Base-by-base conservation (phyloP, 2,888 invertebrate genomes). In the Halictus ligatus region DNA sequence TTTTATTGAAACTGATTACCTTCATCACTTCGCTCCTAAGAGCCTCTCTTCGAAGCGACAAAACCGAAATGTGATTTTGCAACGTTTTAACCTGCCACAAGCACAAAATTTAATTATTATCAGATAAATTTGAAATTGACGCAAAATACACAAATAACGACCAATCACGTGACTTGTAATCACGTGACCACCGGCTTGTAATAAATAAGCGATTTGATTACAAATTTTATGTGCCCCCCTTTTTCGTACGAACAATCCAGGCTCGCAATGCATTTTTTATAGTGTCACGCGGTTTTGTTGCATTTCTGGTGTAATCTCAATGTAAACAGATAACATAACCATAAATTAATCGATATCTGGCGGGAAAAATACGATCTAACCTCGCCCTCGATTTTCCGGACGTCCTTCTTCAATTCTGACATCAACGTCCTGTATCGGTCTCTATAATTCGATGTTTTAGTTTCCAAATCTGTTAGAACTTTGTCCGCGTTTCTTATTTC, bases 331-430 rank as follows among this genome's bases (percentile, higher is more conserved):
- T 21, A 40, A 69, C 13, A 67, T 54, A 64, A 60, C 13, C 29
- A 18, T 48, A 25, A 80, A 46, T 54, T 69, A 25, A 4, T 72
- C 54, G 18, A 15, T n/a, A 18, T 46, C n/a, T 29, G 5, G n/a
- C 46, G n/a, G 40, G 13, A 35, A 35, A 10, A 18, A 67, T 60
- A 60, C 50, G 10, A 21, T 81, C 89, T 82, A 87, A 94, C 94
- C 91, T 94, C 92, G 46, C 88, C 80, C 80, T 93, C 92, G 7
- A 92, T 93, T 83, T 90, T 88, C 29, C 80, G 78, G 75, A 94
- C 86, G n/a, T 93, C 92, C 60, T 86, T 89, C 81, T 92, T 93
- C 64, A 94, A 86, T 69, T 91, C 92, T 1, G 75, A 84, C 81
- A 93, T 87, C 69, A 93, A 88, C 69, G 73, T 84, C 69, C 89